Conservation (phyloP, 1,140 invertebrate species). For the Melitaea cinxia region DNA sequence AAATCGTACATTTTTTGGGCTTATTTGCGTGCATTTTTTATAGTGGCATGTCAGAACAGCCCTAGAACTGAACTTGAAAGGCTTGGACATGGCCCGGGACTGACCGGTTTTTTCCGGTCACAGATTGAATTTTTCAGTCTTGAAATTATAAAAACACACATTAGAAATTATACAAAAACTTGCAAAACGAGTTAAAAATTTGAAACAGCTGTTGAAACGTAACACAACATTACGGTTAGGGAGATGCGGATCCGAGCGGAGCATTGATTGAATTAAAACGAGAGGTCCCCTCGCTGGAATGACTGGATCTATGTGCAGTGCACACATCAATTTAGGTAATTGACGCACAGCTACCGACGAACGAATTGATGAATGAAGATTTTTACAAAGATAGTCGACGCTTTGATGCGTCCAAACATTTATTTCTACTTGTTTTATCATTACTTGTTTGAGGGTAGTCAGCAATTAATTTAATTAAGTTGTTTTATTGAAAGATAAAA, state of each 20-base stretch:
- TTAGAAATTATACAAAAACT: not conserved
- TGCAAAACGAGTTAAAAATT: slow-evolving; percentile 4
- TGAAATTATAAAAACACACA: too few species aligned
- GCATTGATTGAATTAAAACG: slow-evolving; percentile 67
- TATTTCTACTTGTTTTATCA: too few species aligned
- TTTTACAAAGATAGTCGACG: slow-evolving; percentile 16
- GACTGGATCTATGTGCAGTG: slow-evolving; percentile 63
- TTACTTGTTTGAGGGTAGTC: too few species aligned
- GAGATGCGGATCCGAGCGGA: slow-evolving; percentile 13
- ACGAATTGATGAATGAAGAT: slow-evolving; percentile 34
- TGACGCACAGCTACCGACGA: slow-evolving; percentile 38
- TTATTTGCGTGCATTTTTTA: too few species aligned
- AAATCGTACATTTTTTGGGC: too few species aligned
- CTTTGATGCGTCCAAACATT: not conserved
- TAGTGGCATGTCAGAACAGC: too few species aligned
- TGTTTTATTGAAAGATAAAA: too few species aligned
- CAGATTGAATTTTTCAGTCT: too few species aligned
- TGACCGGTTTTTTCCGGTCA: too few species aligned
- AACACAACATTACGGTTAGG: slow-evolving; percentile 21
- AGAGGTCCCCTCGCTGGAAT: slow-evolving; percentile 53
- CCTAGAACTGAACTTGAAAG: too few species aligned
- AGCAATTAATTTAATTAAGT: too few species aligned
- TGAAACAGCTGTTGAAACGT: slow-evolving; percentile 16
- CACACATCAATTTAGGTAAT: slow-evolving; percentile 76
- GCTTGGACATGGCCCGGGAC: too few species aligned